Percentiles rank a stretch among this genome's conserved stretches.
Evolutionary conservation across 1,140 invertebrate genomes (phyloP).

Genomic region (Magallana gigas): DNA sequence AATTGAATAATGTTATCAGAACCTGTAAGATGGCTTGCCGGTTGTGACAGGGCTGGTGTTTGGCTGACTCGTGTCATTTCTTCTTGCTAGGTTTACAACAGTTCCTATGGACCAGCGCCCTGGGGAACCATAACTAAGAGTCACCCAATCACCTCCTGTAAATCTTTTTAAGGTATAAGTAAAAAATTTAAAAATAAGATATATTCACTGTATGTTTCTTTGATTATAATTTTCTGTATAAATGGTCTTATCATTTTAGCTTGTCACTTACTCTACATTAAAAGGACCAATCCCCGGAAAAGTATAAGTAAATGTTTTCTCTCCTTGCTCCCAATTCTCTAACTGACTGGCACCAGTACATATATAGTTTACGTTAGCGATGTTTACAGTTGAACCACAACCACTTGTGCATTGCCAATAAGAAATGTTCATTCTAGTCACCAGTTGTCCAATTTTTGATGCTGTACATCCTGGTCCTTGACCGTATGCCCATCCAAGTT

Average conservation of each 20-base stretch:
- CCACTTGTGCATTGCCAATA: slow-evolving; percentile 36
- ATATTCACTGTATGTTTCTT: not conserved
- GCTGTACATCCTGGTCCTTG: slow-evolving; percentile 45
- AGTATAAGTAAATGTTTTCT: slow-evolving; percentile 31
- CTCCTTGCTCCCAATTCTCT: slow-evolving; percentile 43
- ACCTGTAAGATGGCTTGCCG: too few relatives aligned
- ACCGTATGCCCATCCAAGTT: slow-evolving; percentile 46
- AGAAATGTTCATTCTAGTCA: not conserved
- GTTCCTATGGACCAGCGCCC: slow-evolving; percentile 57
- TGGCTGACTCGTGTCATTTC: slow-evolving; percentile 56
- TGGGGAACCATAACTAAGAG: slow-evolving; percentile 20
- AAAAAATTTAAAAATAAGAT: not conserved
- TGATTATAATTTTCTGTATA: not conserved
- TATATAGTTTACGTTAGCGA: slow-evolving; percentile 27
- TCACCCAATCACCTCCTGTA: slow-evolving; percentile 38
- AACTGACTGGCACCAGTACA: slow-evolving; percentile 44
- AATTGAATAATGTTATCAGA: too few relatives aligned
- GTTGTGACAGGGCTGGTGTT: slow-evolving; percentile 60
- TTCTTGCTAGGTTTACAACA: slow-evolving; percentile 49
- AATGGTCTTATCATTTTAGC: not conserved
- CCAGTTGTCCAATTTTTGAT: slow-evolving; percentile 45
- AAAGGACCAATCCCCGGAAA: slow-evolving; percentile 32
- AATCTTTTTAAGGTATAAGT: slow-evolving; percentile 23
- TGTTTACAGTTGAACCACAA: not conserved
- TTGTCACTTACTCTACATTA: slow-evolving; percentile 14